These are phyloP conservation scores for Caenorhabditis sp. DNA, from an alignment of 2,888 invertebrate species.

Conservation along the genomic window DNA sequence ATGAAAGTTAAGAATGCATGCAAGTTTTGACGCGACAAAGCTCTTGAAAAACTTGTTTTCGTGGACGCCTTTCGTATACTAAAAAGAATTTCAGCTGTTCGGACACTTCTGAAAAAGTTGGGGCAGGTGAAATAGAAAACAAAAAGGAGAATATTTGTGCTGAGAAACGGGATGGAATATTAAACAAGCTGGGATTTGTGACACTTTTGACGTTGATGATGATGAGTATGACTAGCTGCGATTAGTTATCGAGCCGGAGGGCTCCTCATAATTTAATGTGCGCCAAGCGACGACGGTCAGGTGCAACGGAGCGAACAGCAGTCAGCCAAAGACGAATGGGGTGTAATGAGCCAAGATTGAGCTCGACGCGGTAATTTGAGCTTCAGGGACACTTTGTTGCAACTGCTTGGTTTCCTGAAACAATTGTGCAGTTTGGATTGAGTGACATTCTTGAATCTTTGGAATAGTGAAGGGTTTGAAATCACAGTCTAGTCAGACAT, in stretches of 20 bases:
- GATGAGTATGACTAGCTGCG: slow-evolving; percentile 52
- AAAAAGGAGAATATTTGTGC: slow-evolving; percentile 4
- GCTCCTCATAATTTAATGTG: slow-evolving; percentile 58
- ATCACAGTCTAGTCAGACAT: too few species aligned
- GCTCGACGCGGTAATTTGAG: slow-evolving; percentile 13
- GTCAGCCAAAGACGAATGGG: slow-evolving; percentile 3
- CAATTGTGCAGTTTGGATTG: too few species aligned
- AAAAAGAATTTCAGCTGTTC: slow-evolving; percentile 11
- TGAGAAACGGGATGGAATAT: slow-evolving; percentile 34
- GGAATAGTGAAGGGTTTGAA: too few species aligned
- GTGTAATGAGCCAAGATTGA: slow-evolving; percentile 36
- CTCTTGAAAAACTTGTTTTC: slow-evolving; percentile 39
- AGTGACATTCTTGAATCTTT: too few species aligned
- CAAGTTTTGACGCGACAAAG: slow-evolving; percentile 47
- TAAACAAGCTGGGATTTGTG: slow-evolving; percentile 40
- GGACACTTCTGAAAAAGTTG: not conserved
- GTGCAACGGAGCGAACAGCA: slow-evolving; percentile 26
- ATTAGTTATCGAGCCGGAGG: slow-evolving; percentile 46
- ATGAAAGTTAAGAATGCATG: slow-evolving; percentile 58
- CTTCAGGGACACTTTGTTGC: too few species aligned
- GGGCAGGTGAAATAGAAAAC: slow-evolving; percentile 37
- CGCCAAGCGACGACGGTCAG: slow-evolving; percentile 52
- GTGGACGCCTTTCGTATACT: slow-evolving; percentile 1
- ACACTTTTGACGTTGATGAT: slow-evolving; percentile 60
- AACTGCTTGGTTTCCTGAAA: too few species aligned